Evolutionary conservation across 1,140 invertebrate genomes (phyloP), one percentile per base, ranked within the genome.

Genomic region (Drosophila simulans): DNA sequence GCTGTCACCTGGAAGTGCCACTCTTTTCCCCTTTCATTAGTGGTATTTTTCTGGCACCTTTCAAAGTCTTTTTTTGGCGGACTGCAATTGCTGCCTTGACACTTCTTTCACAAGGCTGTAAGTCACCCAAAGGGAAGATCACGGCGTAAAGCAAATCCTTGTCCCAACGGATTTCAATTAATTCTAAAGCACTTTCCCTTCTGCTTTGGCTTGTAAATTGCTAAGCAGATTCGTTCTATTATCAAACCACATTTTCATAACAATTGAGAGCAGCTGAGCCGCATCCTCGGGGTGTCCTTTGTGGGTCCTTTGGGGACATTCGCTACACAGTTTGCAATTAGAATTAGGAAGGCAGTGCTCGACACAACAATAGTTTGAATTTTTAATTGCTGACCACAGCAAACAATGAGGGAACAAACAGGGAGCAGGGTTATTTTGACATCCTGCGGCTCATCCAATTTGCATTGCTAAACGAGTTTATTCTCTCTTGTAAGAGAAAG

Each of bases 311-410:
- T 15, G 27, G 27, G 72, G 53, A 37, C 46, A 65, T 58, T 75
- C 54, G 35, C 71, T 42, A 13, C 31, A 55, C 31, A 40, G 54
- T 52, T 57, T 40, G 71, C 60, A 65, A 75, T 66, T 58, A 55
- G 71, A 70, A 70, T 70, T 49, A 70, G 64, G 27, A 20, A 1
- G 22, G 12, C 34, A 39, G 20, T 22, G 20, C 35, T 35, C 64
- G 42, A 40, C 51, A 70, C 66, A 49, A 69, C 39, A 49, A 27
- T 13, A 53, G 40, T 66, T 76, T 75, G 49, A 66, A 75, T 75
- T 75, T 75, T 75, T 66, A 75, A 75, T 75, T 75, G 71, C 20
- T 56, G 51, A 39, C 71, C 71, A 75, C 72, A 66, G 55, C 72
- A 75, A 75, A 74, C 53, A 51, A 52, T 20, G 43, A 2, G 69